A percentile compares a stretch with the other conserved stretches of the same genome.
These are phyloP conservation scores for Nyctibius bracteatus DNA, from an alignment of 2,113 vertebrate species.

Conservation along the genomic window DNA sequence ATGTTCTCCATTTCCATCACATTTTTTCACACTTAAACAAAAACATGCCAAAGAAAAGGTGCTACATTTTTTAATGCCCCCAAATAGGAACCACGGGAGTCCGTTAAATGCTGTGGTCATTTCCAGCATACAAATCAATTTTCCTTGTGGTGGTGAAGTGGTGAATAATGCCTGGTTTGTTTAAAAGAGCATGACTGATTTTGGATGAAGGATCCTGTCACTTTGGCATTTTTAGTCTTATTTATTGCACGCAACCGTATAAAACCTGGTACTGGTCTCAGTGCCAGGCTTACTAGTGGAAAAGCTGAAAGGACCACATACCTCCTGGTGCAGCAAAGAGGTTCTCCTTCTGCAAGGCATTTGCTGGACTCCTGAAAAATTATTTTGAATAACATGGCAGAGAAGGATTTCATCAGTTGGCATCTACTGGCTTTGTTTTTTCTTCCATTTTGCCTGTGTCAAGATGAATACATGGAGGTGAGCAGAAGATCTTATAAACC, in stretches of 20 bases:
- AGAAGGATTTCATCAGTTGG: conserved; percentile 70
- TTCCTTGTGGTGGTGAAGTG: conserved; percentile 70
- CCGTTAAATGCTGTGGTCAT: conserved; percentile 57
- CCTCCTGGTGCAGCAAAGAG: conserved; percentile 34
- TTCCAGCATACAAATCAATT: conserved; percentile 67
- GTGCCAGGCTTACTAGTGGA: conserved; percentile 62
- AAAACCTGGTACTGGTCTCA: conserved; percentile 68
- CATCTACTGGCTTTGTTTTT: conserved; percentile 78
- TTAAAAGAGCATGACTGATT: conserved; percentile 66
- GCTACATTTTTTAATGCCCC: conserved; percentile 69
- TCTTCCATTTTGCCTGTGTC: conserved; percentile 81
- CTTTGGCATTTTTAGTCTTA: conserved; percentile 71
- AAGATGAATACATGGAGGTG: conserved; percentile 86
- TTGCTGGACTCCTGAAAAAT: conserved; percentile 46
- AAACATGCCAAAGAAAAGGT: conserved; percentile 68
- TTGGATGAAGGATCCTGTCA: conserved; percentile 70
- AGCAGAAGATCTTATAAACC: conserved; percentile 82
- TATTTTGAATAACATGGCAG: conserved; percentile 69
- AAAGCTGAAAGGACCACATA: conserved; percentile 52
- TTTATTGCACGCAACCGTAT: conserved; percentile 74
- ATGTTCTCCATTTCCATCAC: conserved; percentile 71
- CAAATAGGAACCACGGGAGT: conserved; percentile 69
- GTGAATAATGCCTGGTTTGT: conserved; percentile 78
- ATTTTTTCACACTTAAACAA: conserved; percentile 70
- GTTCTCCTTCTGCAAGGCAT: conserved; percentile 33